These are phyloP conservation scores for Athripsodes cinereus DNA, from an alignment of 2,888 invertebrate species.

Conservation along the genomic window DNA sequence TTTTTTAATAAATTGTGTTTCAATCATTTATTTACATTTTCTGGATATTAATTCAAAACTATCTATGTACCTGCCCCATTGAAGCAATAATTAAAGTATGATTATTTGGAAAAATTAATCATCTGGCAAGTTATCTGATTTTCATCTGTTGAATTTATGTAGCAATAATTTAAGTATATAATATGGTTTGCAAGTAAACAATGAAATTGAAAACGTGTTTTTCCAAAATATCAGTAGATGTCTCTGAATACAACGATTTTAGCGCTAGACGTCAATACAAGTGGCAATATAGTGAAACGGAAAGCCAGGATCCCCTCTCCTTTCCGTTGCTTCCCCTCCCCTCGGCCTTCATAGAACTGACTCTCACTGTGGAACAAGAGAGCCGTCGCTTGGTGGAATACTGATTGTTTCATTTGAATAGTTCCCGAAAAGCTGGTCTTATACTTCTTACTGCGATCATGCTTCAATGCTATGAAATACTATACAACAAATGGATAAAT, in stretches of 20 bases:
- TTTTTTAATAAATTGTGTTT: too few relatives aligned
- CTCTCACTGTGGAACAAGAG: not conserved
- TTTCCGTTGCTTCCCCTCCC: too few relatives aligned
- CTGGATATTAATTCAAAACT: too few relatives aligned
- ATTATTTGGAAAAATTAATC: too few relatives aligned
- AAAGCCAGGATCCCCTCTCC: not conserved
- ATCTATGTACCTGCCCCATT: too few relatives aligned
- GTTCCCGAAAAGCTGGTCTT: slow-evolving; percentile 24
- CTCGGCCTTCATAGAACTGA: slow-evolving; percentile 6
- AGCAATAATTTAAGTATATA: not conserved
- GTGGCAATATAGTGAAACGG: not conserved
- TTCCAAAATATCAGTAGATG: not conserved
- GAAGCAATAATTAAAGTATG: too few relatives aligned
- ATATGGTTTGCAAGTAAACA: not conserved
- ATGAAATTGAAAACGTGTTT: not conserved
- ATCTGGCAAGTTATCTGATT: too few relatives aligned
- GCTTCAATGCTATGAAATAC: slow-evolving; percentile 52
- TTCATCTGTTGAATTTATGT: too few relatives aligned
- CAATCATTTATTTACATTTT: too few relatives aligned
- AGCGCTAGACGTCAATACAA: not conserved
- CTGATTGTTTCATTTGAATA: slow-evolving; percentile 12
- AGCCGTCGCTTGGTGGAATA: slow-evolving; percentile 3
- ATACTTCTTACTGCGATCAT: slow-evolving; percentile 38
- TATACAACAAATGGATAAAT: slow-evolving; percentile 44
- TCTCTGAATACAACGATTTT: not conserved